Conservation (phyloP, 2,797 vertebrate species). For the Spondyliosoma cantharus region DNA sequence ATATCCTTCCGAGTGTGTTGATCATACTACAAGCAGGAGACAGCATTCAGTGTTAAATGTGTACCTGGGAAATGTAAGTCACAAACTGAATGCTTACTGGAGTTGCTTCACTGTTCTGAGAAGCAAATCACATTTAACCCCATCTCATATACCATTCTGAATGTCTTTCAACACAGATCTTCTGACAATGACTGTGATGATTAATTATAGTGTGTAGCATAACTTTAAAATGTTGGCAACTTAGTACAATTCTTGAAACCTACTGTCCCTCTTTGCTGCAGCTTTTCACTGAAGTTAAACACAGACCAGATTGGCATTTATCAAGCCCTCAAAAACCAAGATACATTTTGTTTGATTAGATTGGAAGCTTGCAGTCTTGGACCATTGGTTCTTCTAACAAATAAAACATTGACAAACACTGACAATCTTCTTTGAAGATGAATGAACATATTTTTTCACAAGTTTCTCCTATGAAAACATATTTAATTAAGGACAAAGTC, state of each 20-base stretch:
- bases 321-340: neutral
- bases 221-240: neutral
- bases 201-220: neutral
- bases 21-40: neutral
- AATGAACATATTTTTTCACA: neutral
- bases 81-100: neutral
- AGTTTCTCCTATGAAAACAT: neutral
- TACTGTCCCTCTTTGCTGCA: neutral
- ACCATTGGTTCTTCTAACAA: neutral
- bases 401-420: neutral
- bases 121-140: neutral
- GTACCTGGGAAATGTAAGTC: neutral
- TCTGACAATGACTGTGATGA: neutral
- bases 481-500: neutral
- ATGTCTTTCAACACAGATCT: neutral
- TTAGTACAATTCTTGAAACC: neutral
- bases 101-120: neutral
- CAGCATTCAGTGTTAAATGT: neutral
- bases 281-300: neutral
- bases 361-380: neutral
- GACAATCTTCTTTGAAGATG: neutral
- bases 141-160: neutral
- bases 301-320: neutral
- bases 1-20: constrained; percentile 89
- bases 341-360: neutral